Evolutionary conservation across 2,888 invertebrate species (phyloP), one percentile per base, ranked within the genome.

Genomic region (Phasia obesa): DNA sequence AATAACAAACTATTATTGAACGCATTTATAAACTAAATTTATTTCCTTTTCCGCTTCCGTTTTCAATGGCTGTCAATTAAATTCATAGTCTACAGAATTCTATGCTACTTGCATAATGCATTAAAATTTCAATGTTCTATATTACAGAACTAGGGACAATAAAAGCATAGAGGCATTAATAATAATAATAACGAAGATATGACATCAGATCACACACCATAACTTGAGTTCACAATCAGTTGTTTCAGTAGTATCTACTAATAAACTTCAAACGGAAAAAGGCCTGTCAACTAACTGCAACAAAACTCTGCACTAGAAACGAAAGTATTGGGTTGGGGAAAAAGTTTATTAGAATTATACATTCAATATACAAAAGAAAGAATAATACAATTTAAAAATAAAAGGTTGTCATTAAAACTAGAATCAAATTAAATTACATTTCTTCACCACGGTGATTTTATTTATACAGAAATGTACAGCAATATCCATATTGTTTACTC

Each of bases 131-230:
- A 49, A 49, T 31, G 19, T 35, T 31, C 13, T 25, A n/a, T 17
- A 11, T 21, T 5, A 17, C 4, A 25, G 25, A 25, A 17, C 21
- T 51, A 51, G 13, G 9, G 49, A 27, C 35, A 64, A n/a, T 31
- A 31, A 49, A 31, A 47, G 13, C 13, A 27, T 13, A 27, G 19
- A 25, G 2, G 60, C 21, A 1, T 49, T n/a, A 49, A n/a, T n/a
- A n/a, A n/a, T 49, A 49, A 35, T 35, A 19, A 27, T 23, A 49
- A 49, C 13, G 15, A 47, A 31, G 27, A 21, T 19, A 64, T 64
- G 64, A 31, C 49, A 49, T 49, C 64, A 55, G n/a, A n/a, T n/a
- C n/a, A n/a, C n/a, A n/a, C n/a, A n/a, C n/a, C 42, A 42, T 67
- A 17, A 55, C 42, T 42, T 69, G 53, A 53, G 67, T 42, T 31